These are phyloP conservation scores for Eunapius fragilis DNA, from an alignment of 37 sponge, comb jelly and placozoan species.

Conservation along the genomic window DNA sequence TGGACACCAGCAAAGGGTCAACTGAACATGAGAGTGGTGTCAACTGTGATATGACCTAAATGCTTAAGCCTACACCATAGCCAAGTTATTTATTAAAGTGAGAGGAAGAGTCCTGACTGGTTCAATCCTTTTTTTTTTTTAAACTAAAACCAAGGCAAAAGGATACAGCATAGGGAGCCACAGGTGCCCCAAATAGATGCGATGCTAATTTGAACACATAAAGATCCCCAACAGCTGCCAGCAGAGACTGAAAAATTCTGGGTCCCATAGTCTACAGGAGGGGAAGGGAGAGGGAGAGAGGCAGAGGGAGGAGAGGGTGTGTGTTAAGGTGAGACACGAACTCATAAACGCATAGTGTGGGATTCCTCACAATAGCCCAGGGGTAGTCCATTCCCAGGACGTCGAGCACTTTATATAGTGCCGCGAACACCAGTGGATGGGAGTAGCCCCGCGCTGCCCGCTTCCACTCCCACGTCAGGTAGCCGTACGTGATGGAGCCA, in stretches of 20 bases:
- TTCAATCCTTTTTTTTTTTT: too few species aligned
- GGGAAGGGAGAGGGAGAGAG: not conserved
- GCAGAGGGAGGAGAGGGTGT: not conserved
- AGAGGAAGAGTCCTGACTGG: too few species aligned
- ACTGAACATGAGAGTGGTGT: too few species aligned
- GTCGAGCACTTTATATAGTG: conserved; percentile 57
- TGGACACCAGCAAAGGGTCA: too few species aligned
- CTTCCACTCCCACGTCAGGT: conserved; percentile 93
- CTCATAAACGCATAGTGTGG: not conserved
- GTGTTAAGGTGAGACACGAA: not conserved
- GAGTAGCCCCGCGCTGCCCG: conserved; percentile 75
- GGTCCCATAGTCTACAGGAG: conserved; percentile 43
- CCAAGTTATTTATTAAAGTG: too few species aligned
- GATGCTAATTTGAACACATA: conserved; percentile 68
- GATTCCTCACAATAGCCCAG: conserved; percentile 38
- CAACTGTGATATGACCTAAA: too few species aligned
- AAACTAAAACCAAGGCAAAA: too few species aligned
- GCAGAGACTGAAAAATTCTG: conserved; percentile 61
- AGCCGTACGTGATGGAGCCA: conserved; percentile 60
- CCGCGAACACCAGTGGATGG: conserved; percentile 77
- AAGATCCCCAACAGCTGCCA: conserved; percentile 70
- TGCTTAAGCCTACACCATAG: too few species aligned
- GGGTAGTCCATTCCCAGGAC: conserved; percentile 54
- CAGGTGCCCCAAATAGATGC: conserved; percentile 38
- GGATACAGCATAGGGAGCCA: conserved; percentile 63